These are phyloP conservation scores for Manis javanica DNA, from an alignment of 2,797 vertebrate genomes.

Conservation along the genomic window DNA sequence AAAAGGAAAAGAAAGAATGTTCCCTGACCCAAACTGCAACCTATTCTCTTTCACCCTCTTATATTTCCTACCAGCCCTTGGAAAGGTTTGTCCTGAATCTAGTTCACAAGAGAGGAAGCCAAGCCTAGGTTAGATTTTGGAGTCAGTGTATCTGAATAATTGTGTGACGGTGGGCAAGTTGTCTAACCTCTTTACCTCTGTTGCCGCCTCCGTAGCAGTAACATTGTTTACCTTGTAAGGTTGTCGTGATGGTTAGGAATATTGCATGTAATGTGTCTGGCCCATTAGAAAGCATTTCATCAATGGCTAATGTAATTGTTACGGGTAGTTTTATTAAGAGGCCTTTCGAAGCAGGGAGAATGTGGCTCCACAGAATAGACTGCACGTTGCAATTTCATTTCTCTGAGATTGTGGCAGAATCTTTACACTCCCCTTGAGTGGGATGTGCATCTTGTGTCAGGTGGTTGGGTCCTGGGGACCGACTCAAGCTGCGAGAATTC, in stretches of 20 bases:
- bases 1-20: neutral
- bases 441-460: neutral
- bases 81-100: neutral
- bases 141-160: conserved; percentile 17
- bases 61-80: neutral
- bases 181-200: neutral
- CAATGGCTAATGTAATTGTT: neutral
- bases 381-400: neutral
- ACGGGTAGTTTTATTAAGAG: neutral
- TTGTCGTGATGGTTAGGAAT: neutral
- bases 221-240: neutral
- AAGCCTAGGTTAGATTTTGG: neutral
- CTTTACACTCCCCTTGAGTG: neutral
- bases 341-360: neutral
- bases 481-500: conserved; percentile 2
- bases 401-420: neutral
- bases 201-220: neutral
- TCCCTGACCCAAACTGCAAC: neutral
- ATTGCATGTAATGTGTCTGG: neutral
- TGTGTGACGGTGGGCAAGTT: neutral
- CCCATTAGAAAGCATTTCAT: neutral
- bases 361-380: neutral
- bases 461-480: neutral
- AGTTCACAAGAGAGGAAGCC: neutral
- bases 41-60: neutral